Evolutionary conservation across 2,888 invertebrate species (phyloP), one percentile per base, ranked within the genome.

Genomic region (Drosophila merina): DNA sequence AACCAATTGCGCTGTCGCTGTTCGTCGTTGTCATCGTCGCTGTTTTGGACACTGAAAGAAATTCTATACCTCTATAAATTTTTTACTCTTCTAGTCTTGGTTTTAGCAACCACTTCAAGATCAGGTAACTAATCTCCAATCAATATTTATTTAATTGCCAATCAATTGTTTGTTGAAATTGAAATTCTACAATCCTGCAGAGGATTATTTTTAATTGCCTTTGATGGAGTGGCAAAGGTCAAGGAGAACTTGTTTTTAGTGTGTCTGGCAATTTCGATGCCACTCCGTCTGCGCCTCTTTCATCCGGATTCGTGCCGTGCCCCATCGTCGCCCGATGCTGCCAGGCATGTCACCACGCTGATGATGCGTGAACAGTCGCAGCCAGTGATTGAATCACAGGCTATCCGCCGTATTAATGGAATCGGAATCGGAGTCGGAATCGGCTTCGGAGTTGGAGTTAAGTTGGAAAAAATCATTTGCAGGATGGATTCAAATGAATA

Each of bases 341-440:
- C 73, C 44, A 50, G 73, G 73, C 66, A 72, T 73, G 66, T 73
- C 67, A 54, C 57, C 49, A 47, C 57, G 42, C 44, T 52, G 56
- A 66, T 54, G 73, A 72, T 66, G 73, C 72, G 73, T 63, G 56
- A 57, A 72, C 63, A 70, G 70, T 72, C 72, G 72, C 72, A 72
- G 54, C 40, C 72, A 55, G 63, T 72, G 72, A 70, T 72, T 57
- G 44, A 66, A 72, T 72, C 73, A 73, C 73, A 30, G 36, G 69
- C 60, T 45, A 63, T 45, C 36, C 28, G 44, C 28, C 36, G 33
- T 38, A 20, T 54, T 70, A 25, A 58, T 68, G 40, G 40, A 36
- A 64, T 44, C 44, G 51, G 48, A 26, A 50, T 14, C 56, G 40
- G 40, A 36, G 66, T 44, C 44, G 51, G 48, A 26, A 50, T 14